phyloP scores from a whole-genome alignment of 2,113 vertebrate species.

The Gobio gobio region DNA sequence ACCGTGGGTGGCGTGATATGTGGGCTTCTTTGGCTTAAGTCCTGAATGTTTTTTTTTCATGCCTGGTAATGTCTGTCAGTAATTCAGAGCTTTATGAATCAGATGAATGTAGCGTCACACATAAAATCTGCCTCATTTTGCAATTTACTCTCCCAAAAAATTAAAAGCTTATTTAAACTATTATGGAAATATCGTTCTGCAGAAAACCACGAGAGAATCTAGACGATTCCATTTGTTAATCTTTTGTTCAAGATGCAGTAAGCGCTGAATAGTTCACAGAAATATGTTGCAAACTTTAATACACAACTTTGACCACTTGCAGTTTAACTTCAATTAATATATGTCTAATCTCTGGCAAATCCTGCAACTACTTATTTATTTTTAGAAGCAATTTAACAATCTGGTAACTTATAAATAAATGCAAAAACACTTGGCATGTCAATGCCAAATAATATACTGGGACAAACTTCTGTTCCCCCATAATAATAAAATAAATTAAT shows the following conservation, averaged over 20 bases:
- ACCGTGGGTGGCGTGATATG: neutral
- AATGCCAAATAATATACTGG: neutral
- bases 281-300: conserved; percentile 3
- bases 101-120: neutral
- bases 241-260: neutral
- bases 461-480: neutral
- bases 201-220: neutral
- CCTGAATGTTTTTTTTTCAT: neutral
- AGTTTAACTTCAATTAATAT: neutral
- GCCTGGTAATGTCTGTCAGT: neutral
- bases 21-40: neutral
- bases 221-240: neutral
- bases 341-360: neutral
- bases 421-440: neutral
- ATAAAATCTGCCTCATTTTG: neutral
- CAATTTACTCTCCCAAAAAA: neutral
- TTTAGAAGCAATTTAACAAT: neutral
- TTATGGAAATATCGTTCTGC: neutral
- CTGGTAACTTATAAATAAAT: neutral
- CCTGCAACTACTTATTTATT: neutral
- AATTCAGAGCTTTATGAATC: neutral
- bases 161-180: neutral
- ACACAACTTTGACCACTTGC: neutral
- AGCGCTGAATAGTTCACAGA: neutral
- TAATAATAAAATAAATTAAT: no score